Percentiles rank a stretch among this genome's conserved stretches.
Conservation (phyloP, 2,888 invertebrate species). For the Dascillus cervinus region DNA sequence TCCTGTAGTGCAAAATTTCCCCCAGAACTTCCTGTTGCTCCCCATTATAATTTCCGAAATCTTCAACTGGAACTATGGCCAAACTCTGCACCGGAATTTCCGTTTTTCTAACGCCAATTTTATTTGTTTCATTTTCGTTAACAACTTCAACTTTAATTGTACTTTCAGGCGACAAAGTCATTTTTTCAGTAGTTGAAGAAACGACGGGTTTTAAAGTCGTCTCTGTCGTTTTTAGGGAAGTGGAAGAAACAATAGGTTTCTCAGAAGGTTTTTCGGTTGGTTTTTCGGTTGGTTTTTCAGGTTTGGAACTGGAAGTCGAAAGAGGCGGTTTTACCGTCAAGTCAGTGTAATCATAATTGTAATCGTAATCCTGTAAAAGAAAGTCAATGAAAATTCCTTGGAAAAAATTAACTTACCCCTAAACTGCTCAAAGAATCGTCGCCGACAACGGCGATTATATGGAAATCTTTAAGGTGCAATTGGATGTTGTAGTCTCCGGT, state of each 20-base stretch:
- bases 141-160: neutral
- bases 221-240: too few relatives aligned
- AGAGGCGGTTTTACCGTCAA: constrained; percentile 57
- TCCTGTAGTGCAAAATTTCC: constrained; percentile 26
- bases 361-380: constrained; percentile 60
- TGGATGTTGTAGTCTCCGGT: constrained; percentile 73
- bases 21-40: constrained; percentile 20
- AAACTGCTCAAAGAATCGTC: constrained; percentile 52
- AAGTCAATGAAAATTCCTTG: constrained; percentile 3
- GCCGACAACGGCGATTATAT: constrained; percentile 61
- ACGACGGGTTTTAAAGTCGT: neutral
- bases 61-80: constrained; percentile 15
- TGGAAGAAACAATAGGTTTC: neutral
- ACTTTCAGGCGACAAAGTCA: neutral
- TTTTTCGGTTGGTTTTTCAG: constrained; percentile 1
- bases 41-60: constrained; percentile 6
- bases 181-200: neutral
- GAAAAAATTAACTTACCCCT: constrained; percentile 44
- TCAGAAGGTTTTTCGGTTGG: neutral
- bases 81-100: constrained; percentile 12
- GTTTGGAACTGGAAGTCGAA: constrained; percentile 2
- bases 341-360: constrained; percentile 65
- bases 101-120: neutral
- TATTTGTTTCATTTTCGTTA: neutral
- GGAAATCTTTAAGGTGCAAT: constrained; percentile 69